Percentiles rank a stretch among this genome's conserved stretches.
Conservation (phyloP, 2,797 vertebrate genomes). For the Sparus aurata region DNA sequence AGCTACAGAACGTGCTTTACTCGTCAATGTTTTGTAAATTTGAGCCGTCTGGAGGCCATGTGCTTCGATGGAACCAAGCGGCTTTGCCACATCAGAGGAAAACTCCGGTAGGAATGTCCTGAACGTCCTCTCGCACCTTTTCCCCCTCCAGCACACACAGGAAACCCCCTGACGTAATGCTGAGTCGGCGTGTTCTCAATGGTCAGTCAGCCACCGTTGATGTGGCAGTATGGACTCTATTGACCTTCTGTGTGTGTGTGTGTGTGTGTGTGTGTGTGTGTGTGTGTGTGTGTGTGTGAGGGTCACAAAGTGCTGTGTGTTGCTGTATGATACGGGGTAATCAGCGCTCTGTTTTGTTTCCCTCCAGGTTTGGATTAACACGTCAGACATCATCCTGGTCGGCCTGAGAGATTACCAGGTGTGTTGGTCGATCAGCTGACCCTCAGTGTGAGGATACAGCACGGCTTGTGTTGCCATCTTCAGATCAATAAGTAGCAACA, state of each 20-base stretch:
- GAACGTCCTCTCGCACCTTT: slow-evolving; percentile 1
- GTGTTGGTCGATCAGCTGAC: slow-evolving; percentile 48
- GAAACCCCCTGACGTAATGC: slow-evolving; percentile 43
- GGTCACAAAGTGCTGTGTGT: slow-evolving; percentile 44
- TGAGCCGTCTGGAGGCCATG: slow-evolving; percentile 98
- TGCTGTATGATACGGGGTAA: slow-evolving; percentile 6
- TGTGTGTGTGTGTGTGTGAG: slow-evolving; percentile 5
- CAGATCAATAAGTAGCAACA: background rate
- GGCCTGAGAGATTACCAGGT: slow-evolving; percentile 99
- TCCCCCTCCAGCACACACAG: background rate
- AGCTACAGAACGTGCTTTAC: no score
- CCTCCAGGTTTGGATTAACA: slow-evolving; percentile 98
- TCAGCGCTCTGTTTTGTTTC: slow-evolving; percentile 20
- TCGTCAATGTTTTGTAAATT: no score
- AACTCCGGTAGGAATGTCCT: slow-evolving; percentile 89
- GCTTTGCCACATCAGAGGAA: slow-evolving; percentile 99
- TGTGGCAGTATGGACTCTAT: slow-evolving; percentile 10
- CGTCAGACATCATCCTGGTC: slow-evolving; percentile 98
- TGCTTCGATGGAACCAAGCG: slow-evolving; percentile 99
- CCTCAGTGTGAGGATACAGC: background rate
- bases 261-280: no score
- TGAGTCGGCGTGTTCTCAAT: slow-evolving; percentile 54
- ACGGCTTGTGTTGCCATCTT: background rate
- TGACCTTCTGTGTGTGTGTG: no score
- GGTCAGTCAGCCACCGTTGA: slow-evolving; percentile 19